These are phyloP conservation scores for Pachydiplax longipennis DNA, from an alignment of 2,888 invertebrate genomes.

Conservation along the genomic window DNA sequence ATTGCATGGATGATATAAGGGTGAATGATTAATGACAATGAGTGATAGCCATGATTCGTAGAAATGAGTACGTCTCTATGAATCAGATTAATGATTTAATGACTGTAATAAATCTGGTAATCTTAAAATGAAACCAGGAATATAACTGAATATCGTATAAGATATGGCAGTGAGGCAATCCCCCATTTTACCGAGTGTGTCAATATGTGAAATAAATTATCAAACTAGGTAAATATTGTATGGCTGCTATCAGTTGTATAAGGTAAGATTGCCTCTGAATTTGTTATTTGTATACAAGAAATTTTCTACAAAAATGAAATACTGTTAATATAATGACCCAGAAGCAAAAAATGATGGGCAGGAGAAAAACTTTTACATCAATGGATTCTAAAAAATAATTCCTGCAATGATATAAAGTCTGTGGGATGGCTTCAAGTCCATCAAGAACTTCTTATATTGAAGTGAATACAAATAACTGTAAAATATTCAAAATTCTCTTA, in stretches of 20 bases:
- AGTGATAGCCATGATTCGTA: slow-evolving; percentile 26
- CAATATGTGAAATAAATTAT: neutral
- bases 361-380: neutral
- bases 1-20: slow-evolving; percentile 41
- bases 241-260: neutral
- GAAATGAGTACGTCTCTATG: neutral
- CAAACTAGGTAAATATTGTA: neutral
- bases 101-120: neutral
- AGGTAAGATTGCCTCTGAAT: neutral
- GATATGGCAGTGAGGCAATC: neutral
- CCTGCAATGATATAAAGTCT: no score
- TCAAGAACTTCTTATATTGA: no score
- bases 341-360: neutral
- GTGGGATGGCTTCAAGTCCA: no score
- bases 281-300: no score
- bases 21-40: slow-evolving; percentile 43
- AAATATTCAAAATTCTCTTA: no score
- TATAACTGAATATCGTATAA: no score
- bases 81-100: neutral
- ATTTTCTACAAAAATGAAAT: no score
- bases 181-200: neutral
- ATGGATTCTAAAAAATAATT: no score
- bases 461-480: no score
- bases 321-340: neutral
- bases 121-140: neutral